Percentiles rank a stretch among this genome's conserved stretches.
phyloP scores from a whole-genome alignment of 1,140 invertebrate species.

The Catajapyx aquilonaris region DNA sequence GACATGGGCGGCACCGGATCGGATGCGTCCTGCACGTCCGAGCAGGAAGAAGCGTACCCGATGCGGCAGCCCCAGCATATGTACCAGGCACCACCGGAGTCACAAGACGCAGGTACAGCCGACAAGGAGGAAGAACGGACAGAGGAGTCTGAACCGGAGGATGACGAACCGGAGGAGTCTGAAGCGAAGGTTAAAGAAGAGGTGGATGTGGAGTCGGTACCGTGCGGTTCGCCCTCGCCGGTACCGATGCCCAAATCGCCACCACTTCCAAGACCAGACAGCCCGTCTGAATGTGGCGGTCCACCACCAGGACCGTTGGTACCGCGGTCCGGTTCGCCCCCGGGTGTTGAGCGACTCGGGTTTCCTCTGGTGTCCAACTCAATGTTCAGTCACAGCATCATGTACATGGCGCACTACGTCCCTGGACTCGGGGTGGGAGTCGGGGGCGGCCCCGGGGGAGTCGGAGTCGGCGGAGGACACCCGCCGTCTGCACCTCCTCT shows the following conservation, averaged over 20 bases:
- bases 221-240: slow-evolving; percentile 15
- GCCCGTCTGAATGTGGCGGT: background rate
- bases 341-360: slow-evolving; percentile 20
- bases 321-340: no score
- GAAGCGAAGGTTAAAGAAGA: slow-evolving; percentile 5
- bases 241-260: slow-evolving; percentile 11
- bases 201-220: slow-evolving; percentile 19
- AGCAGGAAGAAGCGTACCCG: slow-evolving; percentile 1
- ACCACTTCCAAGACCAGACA: background rate
- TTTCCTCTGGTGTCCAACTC: slow-evolving; percentile 53
- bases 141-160: slow-evolving; percentile 18
- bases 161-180: slow-evolving; percentile 1
- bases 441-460: slow-evolving; percentile 1
- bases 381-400: slow-evolving; percentile 66
- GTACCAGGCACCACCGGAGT: background rate
- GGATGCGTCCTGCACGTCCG: slow-evolving; percentile 24
- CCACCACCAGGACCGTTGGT: background rate
- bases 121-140: slow-evolving; percentile 10
- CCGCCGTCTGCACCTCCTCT: slow-evolving; percentile 21
- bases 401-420: slow-evolving; percentile 79
- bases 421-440: slow-evolving; percentile 20
- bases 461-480: slow-evolving; percentile 18
- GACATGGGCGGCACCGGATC: slow-evolving; percentile 24
- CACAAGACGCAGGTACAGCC: background rate
- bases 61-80: slow-evolving; percentile 2